These are phyloP conservation scores for Magallana angulata DNA, from an alignment of 1,140 invertebrate genomes.

Conservation along the genomic window DNA sequence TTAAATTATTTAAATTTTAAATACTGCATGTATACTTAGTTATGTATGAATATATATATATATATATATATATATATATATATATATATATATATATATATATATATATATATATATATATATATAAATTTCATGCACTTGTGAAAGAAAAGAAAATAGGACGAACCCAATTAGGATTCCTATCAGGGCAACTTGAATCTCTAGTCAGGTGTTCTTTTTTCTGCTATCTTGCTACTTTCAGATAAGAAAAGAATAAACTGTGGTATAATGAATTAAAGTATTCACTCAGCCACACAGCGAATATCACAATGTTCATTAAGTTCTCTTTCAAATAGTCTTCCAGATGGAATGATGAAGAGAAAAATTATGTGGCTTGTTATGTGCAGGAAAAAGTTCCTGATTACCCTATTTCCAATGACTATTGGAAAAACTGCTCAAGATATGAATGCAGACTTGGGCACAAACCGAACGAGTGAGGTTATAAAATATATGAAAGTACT, in stretches of 20 bases:
- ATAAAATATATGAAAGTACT: neutral
- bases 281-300: too few species aligned
- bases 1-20: neutral
- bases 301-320: too few species aligned
- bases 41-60: too few species aligned
- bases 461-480: slow-evolving; percentile 21
- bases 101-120: too few species aligned
- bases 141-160: neutral
- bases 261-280: too few species aligned
- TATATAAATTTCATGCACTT: neutral
- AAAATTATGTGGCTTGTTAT: neutral
- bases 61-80: too few species aligned
- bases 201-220: neutral
- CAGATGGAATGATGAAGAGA: slow-evolving; percentile 24
- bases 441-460: slow-evolving; percentile 20
- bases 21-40: too few species aligned
- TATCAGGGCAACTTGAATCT: neutral
- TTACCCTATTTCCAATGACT: slow-evolving; percentile 6
- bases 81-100: too few species aligned
- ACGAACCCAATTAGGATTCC: neutral
- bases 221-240: neutral
- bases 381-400: neutral
- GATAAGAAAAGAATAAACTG: too few species aligned
- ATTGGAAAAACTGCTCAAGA: slow-evolving; percentile 15
- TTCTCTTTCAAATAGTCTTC: too few species aligned